Percentiles rank a stretch among this genome's conserved stretches.
Evolutionary conservation across 2,888 invertebrate genomes (phyloP).

Genomic region (Timema cristinae): DNA sequence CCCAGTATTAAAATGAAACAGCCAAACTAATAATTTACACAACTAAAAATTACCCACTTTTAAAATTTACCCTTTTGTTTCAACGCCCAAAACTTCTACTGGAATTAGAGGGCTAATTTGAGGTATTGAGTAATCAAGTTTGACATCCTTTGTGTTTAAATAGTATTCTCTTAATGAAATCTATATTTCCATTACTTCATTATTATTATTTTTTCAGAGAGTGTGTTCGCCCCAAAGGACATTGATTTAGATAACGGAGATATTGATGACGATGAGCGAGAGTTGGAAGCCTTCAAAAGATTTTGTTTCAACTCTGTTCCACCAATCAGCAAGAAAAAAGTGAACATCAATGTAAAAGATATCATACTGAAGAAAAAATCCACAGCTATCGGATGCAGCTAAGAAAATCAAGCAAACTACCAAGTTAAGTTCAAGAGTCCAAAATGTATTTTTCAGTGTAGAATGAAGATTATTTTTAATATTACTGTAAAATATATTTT

Average conservation of each 20-base stretch:
- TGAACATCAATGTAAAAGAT: slow-evolving; percentile 75
- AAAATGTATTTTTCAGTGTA: too few relatives aligned
- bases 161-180: neutral
- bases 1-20: too few relatives aligned
- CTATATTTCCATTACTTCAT: neutral
- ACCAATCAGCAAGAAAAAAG: slow-evolving; percentile 69
- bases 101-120: too few relatives aligned
- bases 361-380: slow-evolving; percentile 62
- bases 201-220: slow-evolving; percentile 45
- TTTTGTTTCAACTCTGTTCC: slow-evolving; percentile 82
- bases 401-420: neutral
- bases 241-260: slow-evolving; percentile 72
- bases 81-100: too few relatives aligned
- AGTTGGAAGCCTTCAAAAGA: slow-evolving; percentile 81
- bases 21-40: too few relatives aligned
- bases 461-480: too few relatives aligned
- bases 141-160: neutral
- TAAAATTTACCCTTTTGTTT: too few relatives aligned
- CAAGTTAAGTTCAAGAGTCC: too few relatives aligned
- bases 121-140: too few relatives aligned
- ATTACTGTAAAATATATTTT: too few relatives aligned
- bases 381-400: slow-evolving; percentile 31
- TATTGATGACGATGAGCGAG: slow-evolving; percentile 74
- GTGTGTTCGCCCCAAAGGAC: slow-evolving; percentile 77
- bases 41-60: too few relatives aligned